These are phyloP conservation scores for Furcula furcula DNA, from an alignment of 2,888 invertebrate genomes.

Conservation along the genomic window DNA sequence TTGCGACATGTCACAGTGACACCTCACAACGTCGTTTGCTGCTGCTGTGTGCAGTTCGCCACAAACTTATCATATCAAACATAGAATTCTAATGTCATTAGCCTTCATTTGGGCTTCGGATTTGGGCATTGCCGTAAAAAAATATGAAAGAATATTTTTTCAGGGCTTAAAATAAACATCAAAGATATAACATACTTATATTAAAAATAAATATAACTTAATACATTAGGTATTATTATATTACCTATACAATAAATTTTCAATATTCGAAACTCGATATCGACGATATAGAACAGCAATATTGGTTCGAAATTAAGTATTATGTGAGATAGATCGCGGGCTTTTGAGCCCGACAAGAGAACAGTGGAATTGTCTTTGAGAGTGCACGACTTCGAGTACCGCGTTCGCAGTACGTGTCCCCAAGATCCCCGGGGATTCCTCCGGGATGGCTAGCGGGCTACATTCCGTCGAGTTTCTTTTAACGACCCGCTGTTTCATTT, in stretches of 20 bases:
- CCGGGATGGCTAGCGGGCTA: slow-evolving; percentile 57
- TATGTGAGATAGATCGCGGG: slow-evolving; percentile 52
- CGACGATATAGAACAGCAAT: slow-evolving; percentile 9
- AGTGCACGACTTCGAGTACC: slow-evolving; percentile 60
- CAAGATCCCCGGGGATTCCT: slow-evolving; percentile 52
- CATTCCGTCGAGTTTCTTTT: slow-evolving; percentile 49
- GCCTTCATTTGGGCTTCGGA: too few relatives aligned
- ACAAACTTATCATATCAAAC: too few relatives aligned
- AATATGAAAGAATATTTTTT: too few relatives aligned
- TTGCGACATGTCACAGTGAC: too few relatives aligned
- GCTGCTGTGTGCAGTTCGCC: too few relatives aligned
- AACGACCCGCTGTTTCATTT: slow-evolving; percentile 52
- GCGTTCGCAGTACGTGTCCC: slow-evolving; percentile 67
- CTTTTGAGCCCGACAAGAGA: slow-evolving; percentile 51
- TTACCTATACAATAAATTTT: background rate
- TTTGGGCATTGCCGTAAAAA: too few relatives aligned
- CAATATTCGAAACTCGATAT: background rate
- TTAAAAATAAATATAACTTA: too few relatives aligned
- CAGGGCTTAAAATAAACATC: too few relatives aligned
- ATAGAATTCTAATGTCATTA: too few relatives aligned
- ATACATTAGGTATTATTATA: too few relatives aligned
- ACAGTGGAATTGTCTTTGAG: slow-evolving; percentile 66
- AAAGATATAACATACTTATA: too few relatives aligned
- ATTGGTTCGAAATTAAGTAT: slow-evolving; percentile 47
- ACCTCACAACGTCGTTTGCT: too few relatives aligned